Evolutionary conservation across 2,888 invertebrate genomes (phyloP).

Genomic region (Bimastos eiseni): DNA sequence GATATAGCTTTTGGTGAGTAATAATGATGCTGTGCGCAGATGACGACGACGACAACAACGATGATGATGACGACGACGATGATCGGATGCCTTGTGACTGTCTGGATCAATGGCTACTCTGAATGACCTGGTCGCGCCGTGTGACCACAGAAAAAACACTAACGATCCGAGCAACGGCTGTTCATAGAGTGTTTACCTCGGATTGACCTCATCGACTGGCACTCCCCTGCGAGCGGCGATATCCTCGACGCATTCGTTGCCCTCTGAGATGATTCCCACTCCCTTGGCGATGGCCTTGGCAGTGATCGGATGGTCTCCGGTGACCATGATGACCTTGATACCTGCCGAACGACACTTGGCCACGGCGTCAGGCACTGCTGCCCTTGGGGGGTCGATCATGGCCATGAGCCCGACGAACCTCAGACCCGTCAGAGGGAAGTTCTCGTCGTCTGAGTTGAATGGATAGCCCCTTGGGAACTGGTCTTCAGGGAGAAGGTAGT

Average conservation of each 20-base stretch:
- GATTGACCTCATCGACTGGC: slow-evolving; percentile 61
- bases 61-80: not conserved
- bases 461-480: slow-evolving; percentile 93
- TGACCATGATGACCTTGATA: slow-evolving; percentile 75
- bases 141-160: too few species aligned
- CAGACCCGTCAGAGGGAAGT: slow-evolving; percentile 78
- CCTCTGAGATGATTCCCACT: slow-evolving; percentile 66
- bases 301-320: slow-evolving; percentile 67
- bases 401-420: slow-evolving; percentile 95
- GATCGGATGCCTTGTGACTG: too few species aligned
- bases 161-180: not conserved
- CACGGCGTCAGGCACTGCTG: slow-evolving; percentile 92
- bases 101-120: too few species aligned
- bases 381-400: slow-evolving; percentile 97
- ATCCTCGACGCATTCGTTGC: slow-evolving; percentile 69
- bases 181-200: slow-evolving; percentile 49
- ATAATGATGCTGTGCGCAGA: too few species aligned
- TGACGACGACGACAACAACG: not conserved
- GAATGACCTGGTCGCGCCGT: too few species aligned
- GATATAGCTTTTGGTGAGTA: too few species aligned
- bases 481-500: slow-evolving; percentile 83
- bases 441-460: slow-evolving; percentile 74
- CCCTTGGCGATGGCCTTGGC: slow-evolving; percentile 67
- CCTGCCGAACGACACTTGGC: slow-evolving; percentile 65
- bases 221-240: slow-evolving; percentile 74